Conservation (phyloP, 2,113 vertebrate species). For the Python bivittatus region DNA sequence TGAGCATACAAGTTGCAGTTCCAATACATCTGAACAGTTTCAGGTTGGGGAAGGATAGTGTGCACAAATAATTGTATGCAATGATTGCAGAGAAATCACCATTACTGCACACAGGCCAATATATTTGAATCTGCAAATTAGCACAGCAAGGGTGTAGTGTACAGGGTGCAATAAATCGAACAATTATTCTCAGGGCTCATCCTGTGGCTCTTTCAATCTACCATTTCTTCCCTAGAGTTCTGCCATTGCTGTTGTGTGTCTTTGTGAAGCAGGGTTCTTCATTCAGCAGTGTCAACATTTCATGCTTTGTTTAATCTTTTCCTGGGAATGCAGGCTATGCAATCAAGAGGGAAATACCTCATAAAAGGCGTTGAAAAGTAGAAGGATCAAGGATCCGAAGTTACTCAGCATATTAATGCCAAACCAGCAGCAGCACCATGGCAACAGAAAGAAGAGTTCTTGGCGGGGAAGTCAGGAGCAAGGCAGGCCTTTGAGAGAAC, state of each 20-base stretch:
- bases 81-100: conserved; percentile 23
- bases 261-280: conserved; percentile 64
- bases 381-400: conserved; percentile 72
- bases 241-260: conserved; percentile 54
- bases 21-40: neutral
- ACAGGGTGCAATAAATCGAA: conserved; percentile 50
- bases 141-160: conserved; percentile 49
- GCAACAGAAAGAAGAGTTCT: conserved; percentile 66
- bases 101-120: conserved; percentile 11
- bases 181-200: conserved; percentile 34
- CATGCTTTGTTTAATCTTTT: conserved; percentile 59
- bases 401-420: conserved; percentile 74
- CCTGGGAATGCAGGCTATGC: conserved; percentile 72
- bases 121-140: neutral
- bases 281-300: conserved; percentile 67
- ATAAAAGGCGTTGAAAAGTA: conserved; percentile 71
- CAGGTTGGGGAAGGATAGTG: neutral
- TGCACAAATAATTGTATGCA: neutral
- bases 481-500: conserved; percentile 63
- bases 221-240: conserved; percentile 54
- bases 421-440: conserved; percentile 65
- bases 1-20: neutral
- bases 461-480: conserved; percentile 64
- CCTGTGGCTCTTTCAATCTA: conserved; percentile 56
- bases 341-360: conserved; percentile 72